Evolutionary conservation across 1,140 invertebrate species (phyloP).

Genomic region (Achatina immaculata): DNA sequence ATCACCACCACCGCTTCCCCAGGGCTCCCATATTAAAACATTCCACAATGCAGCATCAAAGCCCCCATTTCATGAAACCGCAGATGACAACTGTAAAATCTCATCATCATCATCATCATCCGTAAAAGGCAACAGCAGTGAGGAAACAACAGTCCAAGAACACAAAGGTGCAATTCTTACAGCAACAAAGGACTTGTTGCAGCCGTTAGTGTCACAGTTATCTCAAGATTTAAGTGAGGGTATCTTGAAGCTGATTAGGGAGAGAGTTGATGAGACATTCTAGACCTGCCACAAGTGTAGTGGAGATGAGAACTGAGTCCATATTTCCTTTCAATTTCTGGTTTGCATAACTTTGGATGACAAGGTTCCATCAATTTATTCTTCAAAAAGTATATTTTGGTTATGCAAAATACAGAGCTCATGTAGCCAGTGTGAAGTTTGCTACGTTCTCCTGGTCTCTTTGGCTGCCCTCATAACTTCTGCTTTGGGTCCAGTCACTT

Average conservation of each 20-base stretch:
- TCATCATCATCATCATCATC: slow-evolving; percentile 21
- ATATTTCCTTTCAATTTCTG: no score
- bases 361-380: no score
- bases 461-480: no score
- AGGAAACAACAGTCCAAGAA: not conserved
- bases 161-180: slow-evolving; percentile 24
- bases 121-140: not conserved
- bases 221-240: slow-evolving; percentile 40
- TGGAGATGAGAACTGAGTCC: not conserved
- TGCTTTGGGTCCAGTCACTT: no score
- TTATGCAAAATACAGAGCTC: no score
- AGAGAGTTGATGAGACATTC: slow-evolving; percentile 35
- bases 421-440: no score
- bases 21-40: slow-evolving; percentile 8
- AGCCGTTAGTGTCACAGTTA: slow-evolving; percentile 39
- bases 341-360: no score
- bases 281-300: no score
- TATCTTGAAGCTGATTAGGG: slow-evolving; percentile 39
- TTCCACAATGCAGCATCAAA: slow-evolving; percentile 7
- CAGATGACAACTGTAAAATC: not conserved
- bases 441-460: no score
- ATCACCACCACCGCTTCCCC: slow-evolving; percentile 18
- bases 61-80: not conserved
- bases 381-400: no score
- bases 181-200: slow-evolving; percentile 41